Base-by-base conservation (phyloP, 2,797 vertebrate genomes). In the Protonibea diacanthus region DNA sequence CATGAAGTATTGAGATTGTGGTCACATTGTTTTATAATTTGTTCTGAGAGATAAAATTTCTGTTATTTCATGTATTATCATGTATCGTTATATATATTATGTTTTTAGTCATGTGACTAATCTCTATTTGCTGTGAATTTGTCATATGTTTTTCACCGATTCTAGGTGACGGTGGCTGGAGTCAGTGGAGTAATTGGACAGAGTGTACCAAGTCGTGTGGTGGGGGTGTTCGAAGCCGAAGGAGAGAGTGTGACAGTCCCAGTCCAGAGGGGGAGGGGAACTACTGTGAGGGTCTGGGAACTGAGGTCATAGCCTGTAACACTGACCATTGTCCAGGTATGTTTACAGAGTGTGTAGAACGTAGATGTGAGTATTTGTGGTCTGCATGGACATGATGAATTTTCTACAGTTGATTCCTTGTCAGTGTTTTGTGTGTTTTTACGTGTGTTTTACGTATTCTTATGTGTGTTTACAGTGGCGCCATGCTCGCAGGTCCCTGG, bases 151-250 rank as follows among this genome's bases (percentile, higher is more conserved):
- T 48, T 21, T 0, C 15, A 4, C 7, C 8, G 0, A 27, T 27
- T 56, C 25, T 81, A 97, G 96, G 94, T 48, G 80, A 92, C 0
- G 96, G 96, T 0, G 93, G 85, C 27, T 98, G 97, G 97, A 87
- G 95, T 29, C 79, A 42, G 4, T 98, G 97, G 97, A 95, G 85
- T 17, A 84, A 81, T 49, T 97, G 97, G 97, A 96, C 95, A 0
- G 87, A 84, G 15, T 98, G 97, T 71, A 96, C 94, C 68, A 95
- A 95, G 90, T 97, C 95, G 1, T 98, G 97, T 18, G 97, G 97
- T 3, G 95, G 94, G 11, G 97, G 97, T 20, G 86, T 98, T 59
- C 83, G 71, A 56, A 96, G 94, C 78, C 93, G 95, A 7, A 91
- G 84, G 60, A 92, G 96, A 60, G 88, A 90, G 62, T 98, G 97